These are phyloP conservation scores for Ibycter americanus DNA, from an alignment of 2,797 vertebrate species.

Conservation along the genomic window DNA sequence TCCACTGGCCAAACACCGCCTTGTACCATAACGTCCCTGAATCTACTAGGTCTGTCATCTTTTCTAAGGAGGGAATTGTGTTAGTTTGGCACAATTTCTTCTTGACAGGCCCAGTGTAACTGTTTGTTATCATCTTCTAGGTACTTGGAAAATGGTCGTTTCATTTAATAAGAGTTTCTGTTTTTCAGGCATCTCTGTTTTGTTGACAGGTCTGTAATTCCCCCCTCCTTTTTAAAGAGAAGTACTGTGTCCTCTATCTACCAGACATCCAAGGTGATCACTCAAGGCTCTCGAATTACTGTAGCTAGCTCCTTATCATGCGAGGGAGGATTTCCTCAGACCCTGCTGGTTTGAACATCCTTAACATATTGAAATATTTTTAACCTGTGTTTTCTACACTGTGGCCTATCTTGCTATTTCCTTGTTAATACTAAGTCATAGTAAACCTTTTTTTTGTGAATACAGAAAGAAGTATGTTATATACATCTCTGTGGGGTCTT, in stretches of 20 bases:
- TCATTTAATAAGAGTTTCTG: background rate
- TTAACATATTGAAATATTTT: background rate
- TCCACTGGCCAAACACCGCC: background rate
- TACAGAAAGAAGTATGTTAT: background rate
- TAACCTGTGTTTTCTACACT: background rate
- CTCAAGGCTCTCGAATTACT: background rate
- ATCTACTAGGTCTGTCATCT: too few species aligned
- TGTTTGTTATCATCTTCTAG: background rate
- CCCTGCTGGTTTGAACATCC: background rate
- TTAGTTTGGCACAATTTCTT: background rate
- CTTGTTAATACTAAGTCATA: background rate
- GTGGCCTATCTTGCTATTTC: background rate
- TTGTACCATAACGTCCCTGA: background rate
- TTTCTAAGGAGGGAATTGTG: background rate
- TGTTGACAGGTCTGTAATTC: background rate
- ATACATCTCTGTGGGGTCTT: background rate
- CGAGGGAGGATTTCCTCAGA: background rate
- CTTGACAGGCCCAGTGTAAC: background rate
- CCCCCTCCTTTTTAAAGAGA: background rate
- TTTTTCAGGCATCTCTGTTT: background rate
- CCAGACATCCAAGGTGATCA: background rate
- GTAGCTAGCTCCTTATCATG: background rate
- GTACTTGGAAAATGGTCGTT: background rate
- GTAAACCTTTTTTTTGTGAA: background rate
- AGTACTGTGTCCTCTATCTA: background rate